phyloP scores from a whole-genome alignment of 2,797 vertebrate genomes.

The Arnoldichthys spilopterus region DNA sequence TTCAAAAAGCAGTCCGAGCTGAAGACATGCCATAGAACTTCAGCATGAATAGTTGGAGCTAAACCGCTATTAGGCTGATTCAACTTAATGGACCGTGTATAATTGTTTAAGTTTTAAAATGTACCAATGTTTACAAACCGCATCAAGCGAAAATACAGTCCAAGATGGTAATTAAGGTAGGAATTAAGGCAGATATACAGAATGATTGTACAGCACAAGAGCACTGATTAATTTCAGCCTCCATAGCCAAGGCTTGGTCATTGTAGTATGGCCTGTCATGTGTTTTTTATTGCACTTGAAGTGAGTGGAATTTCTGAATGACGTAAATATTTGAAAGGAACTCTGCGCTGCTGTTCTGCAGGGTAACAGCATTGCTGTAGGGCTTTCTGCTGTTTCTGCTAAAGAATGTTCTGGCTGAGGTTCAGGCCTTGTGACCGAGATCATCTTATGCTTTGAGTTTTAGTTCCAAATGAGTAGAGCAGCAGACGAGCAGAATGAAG shows the following conservation, averaged over 20 bases:
- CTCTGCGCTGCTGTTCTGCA: not conserved
- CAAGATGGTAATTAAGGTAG: too few relatives aligned
- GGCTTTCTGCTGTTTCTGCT: slow-evolving; percentile 7
- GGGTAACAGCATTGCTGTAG: not conserved
- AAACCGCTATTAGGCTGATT: too few relatives aligned
- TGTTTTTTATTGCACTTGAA: not conserved
- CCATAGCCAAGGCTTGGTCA: not conserved
- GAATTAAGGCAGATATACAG: not conserved
- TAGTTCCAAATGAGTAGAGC: slow-evolving; percentile 60
- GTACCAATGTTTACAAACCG: not conserved
- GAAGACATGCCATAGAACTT: not conserved
- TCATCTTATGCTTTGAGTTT: slow-evolving; percentile 60
- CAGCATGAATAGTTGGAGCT: not conserved
- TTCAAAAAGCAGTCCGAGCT: not conserved
- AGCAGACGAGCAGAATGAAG: slow-evolving; percentile 35
- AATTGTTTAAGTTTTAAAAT: too few relatives aligned
- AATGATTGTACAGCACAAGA: not conserved
- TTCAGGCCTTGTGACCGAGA: slow-evolving; percentile 46
- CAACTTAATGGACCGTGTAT: too few relatives aligned
- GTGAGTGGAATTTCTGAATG: not conserved
- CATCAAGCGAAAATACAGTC: too few relatives aligned
- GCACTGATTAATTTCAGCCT: not conserved
- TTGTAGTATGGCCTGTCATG: not conserved
- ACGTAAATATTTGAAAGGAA: not conserved
- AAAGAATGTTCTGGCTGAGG: slow-evolving; percentile 38